A percentile compares a stretch with the other conserved stretches of the same genome.
These are phyloP conservation scores for Rhizomys pruinosus DNA, from an alignment of 2,113 vertebrate genomes.

Conservation along the genomic window DNA sequence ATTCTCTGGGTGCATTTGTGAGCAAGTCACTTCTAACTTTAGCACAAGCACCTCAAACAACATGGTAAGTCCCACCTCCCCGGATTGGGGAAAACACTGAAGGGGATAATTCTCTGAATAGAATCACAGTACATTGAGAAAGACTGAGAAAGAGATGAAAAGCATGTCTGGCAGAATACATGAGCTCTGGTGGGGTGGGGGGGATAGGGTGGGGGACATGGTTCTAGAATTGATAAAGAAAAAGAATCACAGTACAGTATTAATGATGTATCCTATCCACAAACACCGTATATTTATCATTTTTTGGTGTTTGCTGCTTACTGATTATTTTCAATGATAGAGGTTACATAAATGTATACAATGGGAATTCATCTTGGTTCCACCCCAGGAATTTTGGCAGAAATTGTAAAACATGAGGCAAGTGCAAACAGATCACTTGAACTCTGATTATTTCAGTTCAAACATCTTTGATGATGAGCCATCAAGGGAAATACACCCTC, in stretches of 20 bases:
- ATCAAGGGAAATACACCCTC: not conserved
- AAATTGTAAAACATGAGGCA: not conserved
- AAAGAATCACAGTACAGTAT: too few relatives aligned
- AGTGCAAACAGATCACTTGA: constrained; percentile 12
- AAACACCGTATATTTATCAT: not conserved
- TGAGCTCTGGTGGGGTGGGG: too few relatives aligned
- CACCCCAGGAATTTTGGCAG: not conserved
- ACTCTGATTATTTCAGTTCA: constrained; percentile 36
- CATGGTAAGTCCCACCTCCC: not conserved
- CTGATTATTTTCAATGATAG: not conserved
- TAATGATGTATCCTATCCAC: not conserved
- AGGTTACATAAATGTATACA: constrained; percentile 20
- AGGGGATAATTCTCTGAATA: constrained; percentile 11
- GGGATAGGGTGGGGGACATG: too few relatives aligned
- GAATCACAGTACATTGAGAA: too few relatives aligned
- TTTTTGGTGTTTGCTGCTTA: not conserved
- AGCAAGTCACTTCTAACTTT: not conserved
- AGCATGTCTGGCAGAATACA: too few relatives aligned
- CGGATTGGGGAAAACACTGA: not conserved
- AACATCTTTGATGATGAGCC: constrained; percentile 25
- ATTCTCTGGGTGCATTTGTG: not conserved
- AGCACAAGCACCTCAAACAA: not conserved
- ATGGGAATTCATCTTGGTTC: not conserved
- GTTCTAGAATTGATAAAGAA: too few relatives aligned
- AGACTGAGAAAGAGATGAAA: too few relatives aligned